Evolutionary conservation across 2,113 vertebrate genomes (phyloP).

Genomic region (Ibidorhyncha struthersii): DNA sequence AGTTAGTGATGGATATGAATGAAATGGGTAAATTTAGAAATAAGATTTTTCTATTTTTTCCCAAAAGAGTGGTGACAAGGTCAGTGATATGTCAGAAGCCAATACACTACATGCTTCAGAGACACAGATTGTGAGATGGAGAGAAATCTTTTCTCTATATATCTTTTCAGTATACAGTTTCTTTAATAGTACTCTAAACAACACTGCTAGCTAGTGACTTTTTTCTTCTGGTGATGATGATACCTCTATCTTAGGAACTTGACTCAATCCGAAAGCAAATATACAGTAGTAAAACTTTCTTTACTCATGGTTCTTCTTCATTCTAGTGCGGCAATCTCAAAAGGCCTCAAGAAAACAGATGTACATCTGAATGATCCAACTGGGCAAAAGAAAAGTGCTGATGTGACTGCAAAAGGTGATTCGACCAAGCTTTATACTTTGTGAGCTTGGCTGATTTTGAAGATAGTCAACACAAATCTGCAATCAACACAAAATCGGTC

Average conservation of each 20-base stretch:
- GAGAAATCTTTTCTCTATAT: not conserved
- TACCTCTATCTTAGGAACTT: not conserved
- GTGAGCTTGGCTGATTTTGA: not conserved
- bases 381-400: not conserved
- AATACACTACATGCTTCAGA: not conserved
- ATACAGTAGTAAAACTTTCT: not conserved
- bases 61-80: not conserved
- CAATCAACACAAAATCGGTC: not conserved
- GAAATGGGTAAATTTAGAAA: not conserved
- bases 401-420: not conserved
- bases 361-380: not conserved
- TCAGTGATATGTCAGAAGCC: not conserved
- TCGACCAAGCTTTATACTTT: not conserved
- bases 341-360: not conserved
- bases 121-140: not conserved
- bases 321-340: not conserved
- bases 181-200: not conserved
- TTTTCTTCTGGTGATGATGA: not conserved
- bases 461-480: not conserved
- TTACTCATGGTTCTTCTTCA: not conserved
- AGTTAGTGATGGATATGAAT: not conserved
- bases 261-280: not conserved
- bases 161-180: not conserved
- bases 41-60: not conserved
- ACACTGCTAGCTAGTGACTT: too few relatives aligned